Conservation (phyloP, 2,113 vertebrate species). For the Tragelaphus scriptus region DNA sequence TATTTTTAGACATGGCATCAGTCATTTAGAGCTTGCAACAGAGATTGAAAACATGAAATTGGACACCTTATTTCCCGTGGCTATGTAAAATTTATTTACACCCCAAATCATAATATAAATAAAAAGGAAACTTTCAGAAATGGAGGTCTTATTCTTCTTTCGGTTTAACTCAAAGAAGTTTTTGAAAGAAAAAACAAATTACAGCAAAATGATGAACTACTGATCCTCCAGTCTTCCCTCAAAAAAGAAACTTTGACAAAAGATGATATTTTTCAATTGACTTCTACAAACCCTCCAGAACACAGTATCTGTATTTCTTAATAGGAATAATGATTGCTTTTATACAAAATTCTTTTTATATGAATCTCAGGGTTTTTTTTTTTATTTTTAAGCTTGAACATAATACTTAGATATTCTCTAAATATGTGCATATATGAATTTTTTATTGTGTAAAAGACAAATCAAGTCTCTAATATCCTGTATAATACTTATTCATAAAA, state of each 20-base stretch:
- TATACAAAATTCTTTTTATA: background rate
- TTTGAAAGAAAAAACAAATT: background rate
- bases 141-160: background rate
- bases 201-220: background rate
- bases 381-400: background rate
- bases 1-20: slow-evolving; percentile 70
- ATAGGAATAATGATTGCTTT: background rate
- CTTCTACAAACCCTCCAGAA: background rate
- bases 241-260: background rate
- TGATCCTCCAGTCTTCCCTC: background rate
- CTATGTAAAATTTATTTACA: slow-evolving; percentile 75
- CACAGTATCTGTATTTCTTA: background rate
- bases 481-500: slow-evolving; percentile 12
- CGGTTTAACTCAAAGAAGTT: background rate
- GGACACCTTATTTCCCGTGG: slow-evolving; percentile 74
- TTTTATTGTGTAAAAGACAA: background rate
- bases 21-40: slow-evolving; percentile 74
- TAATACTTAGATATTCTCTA: background rate
- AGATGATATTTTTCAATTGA: background rate
- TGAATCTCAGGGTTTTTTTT: background rate
- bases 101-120: slow-evolving; percentile 42
- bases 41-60: slow-evolving; percentile 78
- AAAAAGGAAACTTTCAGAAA: slow-evolving; percentile 39
- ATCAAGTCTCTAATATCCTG: background rate
- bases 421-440: background rate